Conservation (phyloP, 2,888 invertebrate genomes). For the Colostygia pectinataria region DNA sequence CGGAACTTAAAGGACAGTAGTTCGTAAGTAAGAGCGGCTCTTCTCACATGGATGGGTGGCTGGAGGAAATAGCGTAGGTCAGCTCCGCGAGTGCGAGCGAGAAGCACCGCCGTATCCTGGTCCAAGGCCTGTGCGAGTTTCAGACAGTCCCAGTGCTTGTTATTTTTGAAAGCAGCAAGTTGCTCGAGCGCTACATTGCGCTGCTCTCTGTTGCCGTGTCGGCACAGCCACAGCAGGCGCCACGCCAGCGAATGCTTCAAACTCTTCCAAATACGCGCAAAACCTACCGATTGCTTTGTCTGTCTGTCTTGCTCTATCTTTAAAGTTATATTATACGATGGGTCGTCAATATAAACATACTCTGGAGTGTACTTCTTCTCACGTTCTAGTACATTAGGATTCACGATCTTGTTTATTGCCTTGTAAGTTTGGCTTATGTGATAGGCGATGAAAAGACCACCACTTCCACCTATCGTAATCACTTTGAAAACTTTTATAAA, state of each 20-base stretch:
- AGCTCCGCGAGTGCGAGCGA: conserved; percentile 88
- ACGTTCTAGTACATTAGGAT: conserved; percentile 62
- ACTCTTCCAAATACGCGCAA: conserved; percentile 82
- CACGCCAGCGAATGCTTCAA: conserved; percentile 86
- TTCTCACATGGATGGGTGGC: conserved; percentile 82
- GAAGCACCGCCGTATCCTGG: conserved; percentile 88
- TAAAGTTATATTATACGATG: conserved; percentile 55
- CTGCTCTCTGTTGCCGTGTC: conserved; percentile 84
- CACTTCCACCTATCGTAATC: conserved; percentile 48
- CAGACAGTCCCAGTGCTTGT: conserved; percentile 86
- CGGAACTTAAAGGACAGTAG: conserved; percentile 67
- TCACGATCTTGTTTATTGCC: conserved; percentile 58
- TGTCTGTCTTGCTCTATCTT: conserved; percentile 56
- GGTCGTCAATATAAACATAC: conserved; percentile 77
- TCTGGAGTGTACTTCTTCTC: conserved; percentile 70
- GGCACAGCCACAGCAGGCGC: conserved; percentile 85
- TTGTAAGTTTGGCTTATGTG: conserved; percentile 57
- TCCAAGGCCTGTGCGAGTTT: conserved; percentile 92
- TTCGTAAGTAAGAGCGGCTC: conserved; percentile 60
- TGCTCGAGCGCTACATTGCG: conserved; percentile 85
- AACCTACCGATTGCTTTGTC: conserved; percentile 54
- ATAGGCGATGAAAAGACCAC: conserved; percentile 55
- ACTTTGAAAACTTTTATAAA: conserved; percentile 56
- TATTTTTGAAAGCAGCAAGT: conserved; percentile 85
- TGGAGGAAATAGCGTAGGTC: conserved; percentile 90